Percentiles rank a stretch among this genome's conserved stretches.
Evolutionary conservation across 2,797 vertebrate species (phyloP).

Genomic region (Tokudaia muenninki): DNA sequence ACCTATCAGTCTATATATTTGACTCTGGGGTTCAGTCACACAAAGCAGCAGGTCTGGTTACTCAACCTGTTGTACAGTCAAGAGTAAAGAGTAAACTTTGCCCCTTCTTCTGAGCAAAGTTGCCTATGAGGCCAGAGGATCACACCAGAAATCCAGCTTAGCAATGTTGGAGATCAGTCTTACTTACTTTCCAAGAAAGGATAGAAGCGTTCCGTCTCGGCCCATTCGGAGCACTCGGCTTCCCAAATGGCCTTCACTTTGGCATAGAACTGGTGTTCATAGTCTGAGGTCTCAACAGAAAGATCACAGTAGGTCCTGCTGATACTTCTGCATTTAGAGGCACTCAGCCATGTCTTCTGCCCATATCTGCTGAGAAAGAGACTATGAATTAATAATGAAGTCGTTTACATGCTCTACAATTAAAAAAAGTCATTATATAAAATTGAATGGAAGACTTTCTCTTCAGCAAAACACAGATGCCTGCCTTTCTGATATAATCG

Average conservation of each 20-base stretch:
- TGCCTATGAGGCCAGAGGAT: neutral
- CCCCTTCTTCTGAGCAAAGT: neutral
- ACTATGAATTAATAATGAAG: slow-evolving; percentile 65
- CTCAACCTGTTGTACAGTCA: neutral
- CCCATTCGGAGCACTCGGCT: slow-evolving; percentile 86
- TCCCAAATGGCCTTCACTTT: slow-evolving; percentile 86
- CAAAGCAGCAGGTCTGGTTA: neutral
- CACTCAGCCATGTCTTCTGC: slow-evolving; percentile 87
- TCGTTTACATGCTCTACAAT: slow-evolving; percentile 27
- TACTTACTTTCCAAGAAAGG: slow-evolving; percentile 89
- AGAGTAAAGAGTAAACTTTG: neutral
- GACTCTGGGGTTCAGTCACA: neutral
- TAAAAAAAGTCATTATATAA: slow-evolving; percentile 60
- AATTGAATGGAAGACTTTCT: slow-evolving; percentile 69
- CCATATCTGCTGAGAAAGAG: slow-evolving; percentile 86
- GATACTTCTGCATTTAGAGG: slow-evolving; percentile 87
- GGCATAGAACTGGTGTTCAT: slow-evolving; percentile 87
- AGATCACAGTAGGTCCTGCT: slow-evolving; percentile 89
- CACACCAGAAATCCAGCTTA: neutral
- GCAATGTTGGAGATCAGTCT: neutral
- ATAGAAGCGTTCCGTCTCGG: slow-evolving; percentile 86
- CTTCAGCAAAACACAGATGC: slow-evolving; percentile 71
- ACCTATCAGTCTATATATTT: neutral
- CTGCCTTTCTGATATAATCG: slow-evolving; percentile 70
- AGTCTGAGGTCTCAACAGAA: slow-evolving; percentile 87